These are phyloP conservation scores for Hypselothyrea guttata DNA, from an alignment of 2,888 invertebrate genomes.

Conservation along the genomic window DNA sequence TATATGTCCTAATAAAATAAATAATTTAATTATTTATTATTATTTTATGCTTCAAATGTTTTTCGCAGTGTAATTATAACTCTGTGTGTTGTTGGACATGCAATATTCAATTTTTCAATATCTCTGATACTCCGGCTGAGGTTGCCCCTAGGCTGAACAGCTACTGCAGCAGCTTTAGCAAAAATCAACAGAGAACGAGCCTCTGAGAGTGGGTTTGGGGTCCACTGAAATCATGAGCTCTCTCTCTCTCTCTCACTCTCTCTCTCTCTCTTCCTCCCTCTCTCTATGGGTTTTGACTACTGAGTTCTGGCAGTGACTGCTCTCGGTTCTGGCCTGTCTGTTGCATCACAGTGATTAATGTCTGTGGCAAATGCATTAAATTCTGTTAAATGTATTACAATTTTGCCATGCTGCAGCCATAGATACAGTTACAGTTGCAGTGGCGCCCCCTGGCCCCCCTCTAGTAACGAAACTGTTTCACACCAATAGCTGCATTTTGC, in stretches of 20 bases:
- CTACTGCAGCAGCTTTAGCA: conserved; percentile 57
- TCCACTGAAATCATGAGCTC: too few species aligned
- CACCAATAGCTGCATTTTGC: conserved; percentile 61
- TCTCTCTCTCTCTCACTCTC: conserved; percentile 20
- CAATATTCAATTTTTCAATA: conserved; percentile 78
- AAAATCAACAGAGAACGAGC: conserved; percentile 60
- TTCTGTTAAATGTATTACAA: conserved; percentile 82
- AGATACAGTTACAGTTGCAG: conserved; percentile 32
- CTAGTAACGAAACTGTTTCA: conserved; percentile 53
- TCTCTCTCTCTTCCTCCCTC: conserved; percentile 20
- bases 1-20: too few species aligned
- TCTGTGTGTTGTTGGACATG: conserved; percentile 44
- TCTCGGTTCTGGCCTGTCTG: conserved; percentile 56
- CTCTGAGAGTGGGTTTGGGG: conserved; percentile 13
- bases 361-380: conserved; percentile 82
- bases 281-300: conserved; percentile 7
- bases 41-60: conserved; percentile 2
- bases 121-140: conserved; percentile 61
- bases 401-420: conserved; percentile 69
- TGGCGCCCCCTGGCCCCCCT: background rate
- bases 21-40: too few species aligned
- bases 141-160: conserved; percentile 43
- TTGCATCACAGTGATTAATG: conserved; percentile 82
- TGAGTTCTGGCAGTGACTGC: conserved; percentile 46
- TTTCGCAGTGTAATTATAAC: conserved; percentile 16